Conservation (phyloP, 2,113 vertebrate species). For the Sceloporus tristichus region DNA sequence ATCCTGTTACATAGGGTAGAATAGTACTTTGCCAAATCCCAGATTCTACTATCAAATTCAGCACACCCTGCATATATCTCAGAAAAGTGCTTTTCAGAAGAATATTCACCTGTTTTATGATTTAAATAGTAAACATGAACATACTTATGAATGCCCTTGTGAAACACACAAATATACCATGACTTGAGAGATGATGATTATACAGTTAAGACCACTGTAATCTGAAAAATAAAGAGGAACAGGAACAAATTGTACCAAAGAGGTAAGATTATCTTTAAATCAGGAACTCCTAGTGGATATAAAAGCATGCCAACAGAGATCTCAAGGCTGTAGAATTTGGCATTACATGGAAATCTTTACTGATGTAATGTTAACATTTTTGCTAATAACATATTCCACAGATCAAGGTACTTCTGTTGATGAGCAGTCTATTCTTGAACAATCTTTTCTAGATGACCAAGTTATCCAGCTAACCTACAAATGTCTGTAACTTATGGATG, state of each 20-base stretch:
- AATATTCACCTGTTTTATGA: background rate
- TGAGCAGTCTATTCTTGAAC: slow-evolving; percentile 6
- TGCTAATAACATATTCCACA: slow-evolving; percentile 58
- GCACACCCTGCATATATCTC: background rate
- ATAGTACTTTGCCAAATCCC: background rate
- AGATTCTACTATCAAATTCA: background rate
- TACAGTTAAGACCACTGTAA: background rate
- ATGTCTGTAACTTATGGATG: background rate
- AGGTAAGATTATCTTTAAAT: slow-evolving; percentile 23
- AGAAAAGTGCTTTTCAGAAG: background rate
- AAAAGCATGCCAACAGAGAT: slow-evolving; percentile 17
- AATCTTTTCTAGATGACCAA: slow-evolving; percentile 47
- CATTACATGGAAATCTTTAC: slow-evolving; percentile 62
- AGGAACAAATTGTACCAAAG: slow-evolving; percentile 4
- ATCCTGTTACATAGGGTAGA: background rate
- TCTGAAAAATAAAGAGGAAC: background rate
- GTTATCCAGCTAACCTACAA: slow-evolving; percentile 7
- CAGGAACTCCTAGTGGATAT: slow-evolving; percentile 29
- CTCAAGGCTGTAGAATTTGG: slow-evolving; percentile 44
- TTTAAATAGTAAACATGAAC: background rate
- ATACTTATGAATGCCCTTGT: background rate
- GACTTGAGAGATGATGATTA: slow-evolving; percentile 6
- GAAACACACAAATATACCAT: background rate
- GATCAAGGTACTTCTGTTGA: slow-evolving; percentile 51
- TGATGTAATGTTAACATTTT: slow-evolving; percentile 53